A percentile compares a stretch with the other conserved stretches of the same genome.
Evolutionary conservation across 2,797 vertebrate genomes (phyloP).

Genomic region (Pseudocheirus occidentalis): DNA sequence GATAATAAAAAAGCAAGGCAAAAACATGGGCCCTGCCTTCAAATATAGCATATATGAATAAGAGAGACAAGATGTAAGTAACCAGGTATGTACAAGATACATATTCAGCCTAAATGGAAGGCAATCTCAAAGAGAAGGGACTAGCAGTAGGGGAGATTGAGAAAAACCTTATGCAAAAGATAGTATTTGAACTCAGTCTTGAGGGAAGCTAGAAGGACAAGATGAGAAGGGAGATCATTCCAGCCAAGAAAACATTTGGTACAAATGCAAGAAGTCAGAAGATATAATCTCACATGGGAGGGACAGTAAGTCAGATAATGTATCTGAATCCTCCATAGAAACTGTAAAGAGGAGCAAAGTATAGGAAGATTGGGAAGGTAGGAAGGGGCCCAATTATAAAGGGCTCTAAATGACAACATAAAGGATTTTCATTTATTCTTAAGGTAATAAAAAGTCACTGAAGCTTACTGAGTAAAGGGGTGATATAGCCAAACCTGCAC

Average conservation of each 20-base stretch:
- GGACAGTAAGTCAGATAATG: neutral
- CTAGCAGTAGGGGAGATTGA: neutral
- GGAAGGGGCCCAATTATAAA: neutral
- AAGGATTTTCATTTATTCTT: neutral
- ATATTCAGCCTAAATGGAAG: neutral
- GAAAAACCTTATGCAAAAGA: neutral
- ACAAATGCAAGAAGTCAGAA: neutral
- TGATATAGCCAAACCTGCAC: neutral
- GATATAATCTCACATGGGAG: neutral
- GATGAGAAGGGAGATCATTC: neutral
- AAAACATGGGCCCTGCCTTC: neutral
- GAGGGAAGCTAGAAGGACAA: neutral
- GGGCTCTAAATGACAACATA: neutral
- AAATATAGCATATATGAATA: too few species aligned
- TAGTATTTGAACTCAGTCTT: neutral
- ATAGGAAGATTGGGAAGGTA: neutral
- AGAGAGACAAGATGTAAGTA: too few species aligned
- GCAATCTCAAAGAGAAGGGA: neutral
- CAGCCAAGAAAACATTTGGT: neutral
- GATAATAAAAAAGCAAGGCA: neutral
- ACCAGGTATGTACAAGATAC: too few species aligned
- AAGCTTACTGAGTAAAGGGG: neutral
- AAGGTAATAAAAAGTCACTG: neutral
- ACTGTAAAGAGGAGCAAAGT: neutral
- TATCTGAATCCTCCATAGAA: neutral